Evolutionary conservation across 2,113 vertebrate species (phyloP), one percentile per base, ranked within the genome.

Genomic region (Ophiodon elongatus): DNA sequence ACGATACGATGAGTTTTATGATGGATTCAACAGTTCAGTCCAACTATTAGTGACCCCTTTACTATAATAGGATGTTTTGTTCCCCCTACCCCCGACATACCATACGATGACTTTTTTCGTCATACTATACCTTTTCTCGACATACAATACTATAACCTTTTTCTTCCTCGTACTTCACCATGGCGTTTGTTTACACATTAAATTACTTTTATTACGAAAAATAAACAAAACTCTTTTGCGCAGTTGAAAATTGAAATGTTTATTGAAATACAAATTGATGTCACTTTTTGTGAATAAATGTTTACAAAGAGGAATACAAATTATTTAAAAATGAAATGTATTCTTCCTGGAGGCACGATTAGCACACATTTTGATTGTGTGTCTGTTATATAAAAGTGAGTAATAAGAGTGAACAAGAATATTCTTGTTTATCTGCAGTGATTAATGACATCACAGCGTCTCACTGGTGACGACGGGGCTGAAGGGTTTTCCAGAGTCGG

Each of bases 401-500:
- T 21, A 57, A 45, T 69, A 13, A 74, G 14, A 62, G n/a, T 1
- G 17, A 73, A 6, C 2, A 60, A 43, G 50, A 29, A 23, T 11
- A 52, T 52, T 31, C 4, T 25, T 15, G 14, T 35, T 76, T 6
- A 45, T 50, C 21, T 19, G 15, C 15, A 43, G 62, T 27, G 68
- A 14, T 45, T 14, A 27, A 10, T 29, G 50, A 11, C 1, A 39
- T 92, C 69, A 87, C 64, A 76, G 10, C 47, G 89, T 84, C 56
- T 90, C 23, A 33, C 71, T 76, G 73, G 62, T 60, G 33, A 52
- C 29, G 19, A 90, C 23, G 0, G 92, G 87, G 73, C 91, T 92
- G 90, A 94, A 95, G 29, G 85, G 3, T 82, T 96, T 96, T 1
- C 7, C 59, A 0, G 87, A 31, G 14, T 94, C 93, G 0, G 96